A percentile compares a stretch with the other conserved stretches of the same genome.
Conservation (phyloP, 2,888 invertebrate genomes). For the Neuroscelio doddi region DNA sequence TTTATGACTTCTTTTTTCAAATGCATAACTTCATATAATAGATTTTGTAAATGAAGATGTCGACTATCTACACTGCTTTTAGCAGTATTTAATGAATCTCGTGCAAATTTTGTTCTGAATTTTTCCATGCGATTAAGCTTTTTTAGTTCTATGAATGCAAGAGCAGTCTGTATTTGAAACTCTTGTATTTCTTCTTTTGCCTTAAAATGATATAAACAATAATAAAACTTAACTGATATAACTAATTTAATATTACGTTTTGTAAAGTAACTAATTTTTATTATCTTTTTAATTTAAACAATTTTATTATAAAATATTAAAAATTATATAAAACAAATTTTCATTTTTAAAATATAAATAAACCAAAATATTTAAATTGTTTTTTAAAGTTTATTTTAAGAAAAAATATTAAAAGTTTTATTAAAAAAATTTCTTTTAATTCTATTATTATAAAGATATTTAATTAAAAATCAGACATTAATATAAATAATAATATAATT, state of each 20-base stretch:
- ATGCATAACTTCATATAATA: conserved; percentile 95
- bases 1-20: conserved; percentile 95
- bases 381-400: too few relatives aligned
- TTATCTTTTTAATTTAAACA: background rate
- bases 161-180: conserved; percentile 81
- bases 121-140: conserved; percentile 94
- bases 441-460: too few relatives aligned
- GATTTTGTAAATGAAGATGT: conserved; percentile 92
- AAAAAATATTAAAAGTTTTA: too few relatives aligned
- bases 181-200: conserved; percentile 78
- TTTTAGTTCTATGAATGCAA: conserved; percentile 87
- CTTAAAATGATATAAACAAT: conserved; percentile 70
- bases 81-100: conserved; percentile 86
- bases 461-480: too few relatives aligned
- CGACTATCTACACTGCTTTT: conserved; percentile 93
- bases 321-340: too few relatives aligned
- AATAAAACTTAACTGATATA: background rate
- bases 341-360: too few relatives aligned
- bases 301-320: background rate
- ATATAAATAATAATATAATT: too few relatives aligned
- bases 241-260: background rate
- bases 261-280: background rate
- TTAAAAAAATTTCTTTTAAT: too few relatives aligned
- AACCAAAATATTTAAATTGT: too few relatives aligned
- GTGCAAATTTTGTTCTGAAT: conserved; percentile 85